Conservation (phyloP, 2,113 vertebrate genomes). For the Stegastes partitus region DNA sequence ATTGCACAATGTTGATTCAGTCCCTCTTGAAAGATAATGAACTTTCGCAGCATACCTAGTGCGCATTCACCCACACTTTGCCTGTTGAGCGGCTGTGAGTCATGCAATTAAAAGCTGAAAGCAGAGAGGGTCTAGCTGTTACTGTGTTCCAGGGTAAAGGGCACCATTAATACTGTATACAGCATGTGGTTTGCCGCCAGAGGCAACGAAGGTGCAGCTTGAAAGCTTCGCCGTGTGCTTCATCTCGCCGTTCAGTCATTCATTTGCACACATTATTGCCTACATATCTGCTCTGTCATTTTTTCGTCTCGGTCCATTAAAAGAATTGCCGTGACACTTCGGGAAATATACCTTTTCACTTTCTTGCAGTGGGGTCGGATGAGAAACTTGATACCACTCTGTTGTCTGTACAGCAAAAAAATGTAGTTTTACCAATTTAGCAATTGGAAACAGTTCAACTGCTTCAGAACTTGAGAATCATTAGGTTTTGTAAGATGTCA, state of each 20-base stretch:
- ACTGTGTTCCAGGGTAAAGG: conserved; percentile 56
- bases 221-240: conserved; percentile 37
- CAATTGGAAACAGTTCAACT: too few relatives aligned
- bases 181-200: conserved; percentile 32
- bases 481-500: too few relatives aligned
- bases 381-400: too few relatives aligned
- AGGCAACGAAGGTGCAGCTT: conserved; percentile 39
- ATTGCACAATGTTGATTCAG: conserved; percentile 23
- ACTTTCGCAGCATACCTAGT: conserved; percentile 36
- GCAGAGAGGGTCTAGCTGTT: conserved; percentile 34
- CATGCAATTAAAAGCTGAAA: conserved; percentile 69
- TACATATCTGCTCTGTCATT: not conserved
- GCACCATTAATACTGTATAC: conserved; percentile 58
- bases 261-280: conserved; percentile 40
- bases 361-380: too few relatives aligned
- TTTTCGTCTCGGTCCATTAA: not conserved
- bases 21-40: conserved; percentile 48
- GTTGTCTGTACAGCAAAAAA: not conserved
- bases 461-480: too few relatives aligned
- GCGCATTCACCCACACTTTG: conserved; percentile 59
- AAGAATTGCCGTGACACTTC: not conserved
- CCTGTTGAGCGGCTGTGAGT: conserved; percentile 56
- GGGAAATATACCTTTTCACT: too few relatives aligned
- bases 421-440: not conserved
- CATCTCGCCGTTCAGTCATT: conserved; percentile 37